phyloP scores from a whole-genome alignment of 2,113 vertebrate genomes.

The Cranoglanis bouderius region DNA sequence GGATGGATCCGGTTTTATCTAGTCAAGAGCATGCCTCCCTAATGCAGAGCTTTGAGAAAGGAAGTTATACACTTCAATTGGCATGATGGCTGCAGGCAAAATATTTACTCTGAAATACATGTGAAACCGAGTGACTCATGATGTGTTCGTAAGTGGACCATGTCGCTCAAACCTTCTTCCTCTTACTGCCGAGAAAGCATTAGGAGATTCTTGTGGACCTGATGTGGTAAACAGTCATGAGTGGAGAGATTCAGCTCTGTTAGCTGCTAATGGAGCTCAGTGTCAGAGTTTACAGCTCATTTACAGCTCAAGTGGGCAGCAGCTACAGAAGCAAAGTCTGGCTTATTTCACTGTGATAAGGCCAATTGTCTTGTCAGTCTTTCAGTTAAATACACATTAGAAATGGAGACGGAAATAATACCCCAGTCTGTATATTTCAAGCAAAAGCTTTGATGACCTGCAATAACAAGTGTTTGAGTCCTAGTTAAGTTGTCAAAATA shows the following conservation, averaged over 20 bases:
- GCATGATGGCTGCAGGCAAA: constrained; percentile 22
- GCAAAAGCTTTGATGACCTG: not conserved
- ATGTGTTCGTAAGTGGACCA: constrained; percentile 10
- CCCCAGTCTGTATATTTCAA: not conserved
- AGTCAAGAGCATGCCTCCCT: constrained; percentile 27
- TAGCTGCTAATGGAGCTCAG: constrained; percentile 32
- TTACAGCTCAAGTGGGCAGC: constrained; percentile 43
- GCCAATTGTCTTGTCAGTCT: not conserved
- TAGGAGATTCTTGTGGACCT: constrained; percentile 5
- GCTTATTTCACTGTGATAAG: constrained; percentile 15
- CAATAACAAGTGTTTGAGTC: not conserved
- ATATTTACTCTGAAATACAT: constrained; percentile 40
- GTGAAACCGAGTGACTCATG: constrained; percentile 35
- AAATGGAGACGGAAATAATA: constrained; percentile 10
- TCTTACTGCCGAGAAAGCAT: constrained; percentile 19
- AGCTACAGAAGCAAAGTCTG: constrained; percentile 26
- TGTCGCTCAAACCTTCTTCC: not conserved
- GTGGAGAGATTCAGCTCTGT: constrained; percentile 1
- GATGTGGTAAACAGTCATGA: constrained; percentile 24
- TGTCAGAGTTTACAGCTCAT: constrained; percentile 38
- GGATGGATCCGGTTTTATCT: constrained; percentile 43
- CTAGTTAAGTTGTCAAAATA: not conserved
- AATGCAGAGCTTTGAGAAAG: constrained; percentile 35
- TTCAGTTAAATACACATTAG: constrained; percentile 10
- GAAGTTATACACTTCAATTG: constrained; percentile 34